A percentile compares a stretch with the other conserved stretches of the same genome.
These are phyloP conservation scores for Andricus grossulariae DNA, from an alignment of 1,140 invertebrate species.

Conservation along the genomic window DNA sequence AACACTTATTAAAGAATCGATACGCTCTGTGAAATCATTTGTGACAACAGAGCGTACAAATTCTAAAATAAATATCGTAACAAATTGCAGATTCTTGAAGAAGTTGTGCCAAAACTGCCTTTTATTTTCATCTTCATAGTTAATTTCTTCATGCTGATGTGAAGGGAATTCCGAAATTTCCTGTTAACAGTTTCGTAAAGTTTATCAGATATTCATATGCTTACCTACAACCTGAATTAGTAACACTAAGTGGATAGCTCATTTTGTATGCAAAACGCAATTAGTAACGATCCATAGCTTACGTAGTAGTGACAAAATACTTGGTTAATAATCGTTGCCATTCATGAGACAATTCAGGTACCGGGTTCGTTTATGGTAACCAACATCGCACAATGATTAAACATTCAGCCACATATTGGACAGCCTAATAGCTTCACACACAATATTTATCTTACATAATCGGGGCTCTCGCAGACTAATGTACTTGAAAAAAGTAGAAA, in stretches of 20 bases:
- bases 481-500: too few relatives aligned
- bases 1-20: constrained; percentile 75
- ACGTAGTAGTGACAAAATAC: not conserved
- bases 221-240: not conserved
- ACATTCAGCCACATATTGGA: too few relatives aligned
- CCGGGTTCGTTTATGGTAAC: too few relatives aligned
- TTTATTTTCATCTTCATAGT: too few relatives aligned
- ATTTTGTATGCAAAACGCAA: constrained; percentile 2
- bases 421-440: too few relatives aligned
- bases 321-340: not conserved
- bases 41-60: constrained; percentile 75
- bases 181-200: not conserved
- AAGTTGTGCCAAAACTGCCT: not conserved
- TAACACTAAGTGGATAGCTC: not conserved
- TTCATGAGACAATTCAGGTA: not conserved
- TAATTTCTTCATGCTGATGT: constrained; percentile 34
- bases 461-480: too few relatives aligned
- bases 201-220: not conserved
- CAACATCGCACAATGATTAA: too few relatives aligned
- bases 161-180: not conserved
- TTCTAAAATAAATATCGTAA: constrained; percentile 75
- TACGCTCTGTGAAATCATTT: constrained; percentile 73
- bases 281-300: not conserved
- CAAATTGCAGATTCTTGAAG: constrained; percentile 35
- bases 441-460: too few relatives aligned